phyloP scores from a whole-genome alignment of 64 coral and sea anemone genomes.

The Orbicella faveolata region DNA sequence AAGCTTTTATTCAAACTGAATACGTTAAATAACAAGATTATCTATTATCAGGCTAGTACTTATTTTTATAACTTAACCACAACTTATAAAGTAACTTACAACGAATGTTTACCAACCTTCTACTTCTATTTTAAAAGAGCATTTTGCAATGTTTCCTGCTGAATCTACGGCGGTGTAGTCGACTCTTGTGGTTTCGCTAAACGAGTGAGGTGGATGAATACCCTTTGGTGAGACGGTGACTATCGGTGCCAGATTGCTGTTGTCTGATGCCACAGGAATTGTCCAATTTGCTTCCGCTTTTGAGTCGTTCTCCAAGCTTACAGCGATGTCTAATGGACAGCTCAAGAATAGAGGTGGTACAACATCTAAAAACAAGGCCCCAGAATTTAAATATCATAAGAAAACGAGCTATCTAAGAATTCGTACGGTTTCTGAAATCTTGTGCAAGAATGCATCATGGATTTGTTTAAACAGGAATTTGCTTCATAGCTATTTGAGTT shows the following conservation, averaged over 20 bases:
- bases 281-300: constrained; percentile 49
- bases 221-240: constrained; percentile 9
- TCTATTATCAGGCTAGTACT: no score
- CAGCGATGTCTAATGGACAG: constrained; percentile 45
- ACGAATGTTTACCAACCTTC: constrained; percentile 34
- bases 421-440: no score
- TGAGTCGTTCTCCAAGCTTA: neutral
- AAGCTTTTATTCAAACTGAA: no score
- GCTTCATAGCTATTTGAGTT: no score
- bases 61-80: neutral
- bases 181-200: constrained; percentile 7
- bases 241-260: neutral
- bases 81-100: neutral
- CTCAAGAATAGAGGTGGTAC: constrained; percentile 30
- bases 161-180: constrained; percentile 51
- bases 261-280: constrained; percentile 40
- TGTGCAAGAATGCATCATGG: no score
- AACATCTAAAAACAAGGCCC: neutral
- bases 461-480: no score
- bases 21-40: no score
- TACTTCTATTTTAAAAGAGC: constrained; percentile 50
- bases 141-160: constrained; percentile 36
- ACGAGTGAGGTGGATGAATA: constrained; percentile 25
- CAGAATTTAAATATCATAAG: neutral
- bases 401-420: neutral